Evolutionary conservation across 2,113 vertebrate species (phyloP), one percentile per base, ranked within the genome.

Genomic region (Coracopsis vasa): DNA sequence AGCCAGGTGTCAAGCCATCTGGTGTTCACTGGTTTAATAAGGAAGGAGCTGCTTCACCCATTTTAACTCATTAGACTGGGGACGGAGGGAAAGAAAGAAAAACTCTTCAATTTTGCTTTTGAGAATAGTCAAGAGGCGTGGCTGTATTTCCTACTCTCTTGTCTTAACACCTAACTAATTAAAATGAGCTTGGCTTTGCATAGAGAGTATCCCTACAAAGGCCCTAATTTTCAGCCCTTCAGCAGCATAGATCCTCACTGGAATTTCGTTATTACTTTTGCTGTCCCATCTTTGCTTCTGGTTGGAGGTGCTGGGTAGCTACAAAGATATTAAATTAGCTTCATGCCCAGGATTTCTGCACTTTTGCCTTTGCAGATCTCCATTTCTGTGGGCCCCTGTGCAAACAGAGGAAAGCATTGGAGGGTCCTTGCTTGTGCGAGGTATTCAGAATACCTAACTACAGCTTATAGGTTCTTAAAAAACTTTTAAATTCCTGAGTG

Each of bases 1-100:
- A 80, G 93, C 71, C 86, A 80, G 88, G 92, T 90, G 93, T 54
- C 75, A 9, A 61, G 35, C 92, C 96, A 89, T 94, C 94, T 96
- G 94, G 11, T 90, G 53, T 13, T 16, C 16, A 18, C 67, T 83
- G 93, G 4, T 74, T 82, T 90, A 25, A 64, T 64, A 67, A 77
- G 65, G 69, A 77, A 69, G 83, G 89, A 83, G 74, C 35, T 0
- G 5, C 33, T 54, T 74, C 77, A 10, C 72, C n/a, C 0, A 2
- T 11, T 91, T 45, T 44, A 28, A 12, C 47, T 86, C 35, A 8
- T 69, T 35, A 70, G 37, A 3, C 24, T 20, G 58, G 67, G 53
- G 10, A 6, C 3, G 15, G 6, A 10, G 41, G 29, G 28, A 21
- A 71, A 42, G 27, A 39, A 13, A 23, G 9, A 23, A 31, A 31